A percentile compares a stretch with the other conserved stretches of the same genome.
Conservation (phyloP, 2,888 invertebrate species). For the Serrognathus titanus region DNA sequence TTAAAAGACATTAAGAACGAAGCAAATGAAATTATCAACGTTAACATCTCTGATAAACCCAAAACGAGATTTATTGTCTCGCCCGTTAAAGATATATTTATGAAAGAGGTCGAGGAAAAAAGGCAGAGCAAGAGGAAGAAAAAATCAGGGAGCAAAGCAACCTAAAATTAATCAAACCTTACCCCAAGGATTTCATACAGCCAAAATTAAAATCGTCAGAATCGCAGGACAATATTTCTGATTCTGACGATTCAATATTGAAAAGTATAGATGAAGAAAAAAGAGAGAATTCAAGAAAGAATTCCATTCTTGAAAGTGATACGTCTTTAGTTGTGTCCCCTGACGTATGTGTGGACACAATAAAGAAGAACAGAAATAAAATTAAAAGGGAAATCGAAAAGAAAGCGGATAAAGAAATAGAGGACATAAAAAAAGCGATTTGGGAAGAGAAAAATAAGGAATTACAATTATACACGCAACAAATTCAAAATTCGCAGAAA, state of each 20-base stretch:
- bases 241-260: constrained; percentile 53
- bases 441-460: constrained; percentile 46
- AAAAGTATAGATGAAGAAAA: constrained; percentile 37
- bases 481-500: constrained; percentile 44
- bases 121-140: constrained; percentile 28
- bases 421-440: constrained; percentile 37
- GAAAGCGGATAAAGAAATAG: constrained; percentile 53
- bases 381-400: constrained; percentile 27
- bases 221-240: constrained; percentile 47
- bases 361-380: background rate
- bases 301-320: constrained; percentile 1
- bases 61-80: constrained; percentile 39
- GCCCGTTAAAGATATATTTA: constrained; percentile 29
- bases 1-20: constrained; percentile 27
- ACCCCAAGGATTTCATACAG: constrained; percentile 59
- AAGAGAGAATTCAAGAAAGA: constrained; percentile 6
- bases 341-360: background rate
- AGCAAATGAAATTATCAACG: constrained; percentile 35
- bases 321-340: background rate
- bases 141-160: constrained; percentile 11
- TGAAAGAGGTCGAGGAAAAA: constrained; percentile 23
- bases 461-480: constrained; percentile 42
- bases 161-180: constrained; percentile 55
- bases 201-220: constrained; percentile 51
- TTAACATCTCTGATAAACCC: constrained; percentile 32